Conservation (phyloP, 2,888 invertebrate species). For the Bembecia ichneumoniformis region DNA sequence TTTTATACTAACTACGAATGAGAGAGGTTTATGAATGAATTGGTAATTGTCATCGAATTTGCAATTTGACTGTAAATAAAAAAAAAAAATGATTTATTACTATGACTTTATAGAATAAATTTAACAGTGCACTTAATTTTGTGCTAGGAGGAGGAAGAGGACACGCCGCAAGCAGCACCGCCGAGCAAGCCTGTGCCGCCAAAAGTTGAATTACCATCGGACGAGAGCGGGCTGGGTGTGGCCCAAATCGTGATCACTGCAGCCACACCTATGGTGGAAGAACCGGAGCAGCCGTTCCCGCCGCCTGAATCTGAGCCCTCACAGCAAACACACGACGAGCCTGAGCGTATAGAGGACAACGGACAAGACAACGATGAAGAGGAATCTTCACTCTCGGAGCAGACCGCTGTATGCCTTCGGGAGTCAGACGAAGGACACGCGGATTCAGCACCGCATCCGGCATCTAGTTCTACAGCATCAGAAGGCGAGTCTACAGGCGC, state of each 20-base stretch:
- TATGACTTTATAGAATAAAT: neutral
- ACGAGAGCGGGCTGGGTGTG: slow-evolving; percentile 81
- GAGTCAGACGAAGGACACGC: slow-evolving; percentile 69
- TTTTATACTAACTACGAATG: too few relatives aligned
- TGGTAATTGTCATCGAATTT: too few relatives aligned
- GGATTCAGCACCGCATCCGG: slow-evolving; percentile 70
- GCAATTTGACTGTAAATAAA: too few relatives aligned
- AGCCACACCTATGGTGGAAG: slow-evolving; percentile 93
- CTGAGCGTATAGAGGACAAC: slow-evolving; percentile 14
- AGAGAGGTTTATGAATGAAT: too few relatives aligned
- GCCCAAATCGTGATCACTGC: slow-evolving; percentile 94
- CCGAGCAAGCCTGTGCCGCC: slow-evolving; percentile 35
- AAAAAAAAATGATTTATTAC: too few relatives aligned
- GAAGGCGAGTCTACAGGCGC: slow-evolving; percentile 77
- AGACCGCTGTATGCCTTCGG: slow-evolving; percentile 57
- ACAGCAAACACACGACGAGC: slow-evolving; percentile 17
- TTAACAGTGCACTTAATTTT: neutral
- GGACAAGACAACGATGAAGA: slow-evolving; percentile 50
- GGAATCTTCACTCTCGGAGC: slow-evolving; percentile 61
- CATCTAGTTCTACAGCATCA: slow-evolving; percentile 78
- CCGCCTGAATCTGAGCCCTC: slow-evolving; percentile 55
- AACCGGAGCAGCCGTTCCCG: slow-evolving; percentile 85
- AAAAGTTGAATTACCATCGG: slow-evolving; percentile 51
- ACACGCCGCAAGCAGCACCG: slow-evolving; percentile 20
- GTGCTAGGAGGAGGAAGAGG: slow-evolving; percentile 19